Percentiles rank a stretch among this genome's conserved stretches.
Conservation (phyloP, 2,797 vertebrate species). For the Vespertilio murinus region DNA sequence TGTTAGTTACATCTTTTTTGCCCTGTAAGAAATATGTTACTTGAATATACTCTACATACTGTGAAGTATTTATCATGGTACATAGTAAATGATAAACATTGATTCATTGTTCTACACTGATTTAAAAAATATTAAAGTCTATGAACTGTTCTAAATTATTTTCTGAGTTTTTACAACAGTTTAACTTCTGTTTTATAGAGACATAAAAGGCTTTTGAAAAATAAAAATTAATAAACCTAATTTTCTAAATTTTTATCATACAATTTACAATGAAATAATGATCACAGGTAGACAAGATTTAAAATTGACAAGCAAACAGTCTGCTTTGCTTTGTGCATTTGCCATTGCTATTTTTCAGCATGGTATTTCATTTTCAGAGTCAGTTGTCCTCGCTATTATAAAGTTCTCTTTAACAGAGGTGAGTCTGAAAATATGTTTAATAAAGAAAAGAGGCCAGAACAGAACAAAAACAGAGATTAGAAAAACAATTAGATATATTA, state of each 20-base stretch:
- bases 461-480: neutral
- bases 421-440: neutral
- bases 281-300: neutral
- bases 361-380: neutral
- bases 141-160: conserved; percentile 1
- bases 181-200: conserved; percentile 37
- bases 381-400: neutral
- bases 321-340: neutral
- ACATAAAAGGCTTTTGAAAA: conserved; percentile 17
- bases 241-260: neutral
- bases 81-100: neutral
- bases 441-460: neutral
- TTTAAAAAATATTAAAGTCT: neutral
- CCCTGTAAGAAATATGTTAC: neutral
- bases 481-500: neutral
- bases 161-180: conserved; percentile 1
- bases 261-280: neutral
- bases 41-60: neutral
- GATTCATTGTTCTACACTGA: neutral
- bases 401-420: neutral
- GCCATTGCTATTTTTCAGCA: neutral
- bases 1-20: neutral
- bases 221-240: neutral
- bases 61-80: neutral
- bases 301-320: neutral